Percentiles rank a stretch among this genome's conserved stretches.
phyloP scores from a whole-genome alignment of 2,888 invertebrate species.

The Ryuthela nishihirai region DNA sequence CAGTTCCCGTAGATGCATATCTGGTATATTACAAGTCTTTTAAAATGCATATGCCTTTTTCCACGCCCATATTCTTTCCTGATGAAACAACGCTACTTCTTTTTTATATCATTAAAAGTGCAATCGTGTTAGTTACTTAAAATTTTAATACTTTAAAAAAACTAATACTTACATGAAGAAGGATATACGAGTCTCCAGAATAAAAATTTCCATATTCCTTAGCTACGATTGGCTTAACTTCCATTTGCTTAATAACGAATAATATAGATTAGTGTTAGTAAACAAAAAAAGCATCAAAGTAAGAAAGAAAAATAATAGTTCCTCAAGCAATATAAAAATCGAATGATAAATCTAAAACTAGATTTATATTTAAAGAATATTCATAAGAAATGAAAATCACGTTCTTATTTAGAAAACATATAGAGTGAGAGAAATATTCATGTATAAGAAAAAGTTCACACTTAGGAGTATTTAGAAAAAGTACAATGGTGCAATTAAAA shows the following conservation, averaged over 20 bases:
- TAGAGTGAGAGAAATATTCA: no score
- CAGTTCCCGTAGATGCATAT: no score
- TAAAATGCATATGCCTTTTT: no score
- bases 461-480: no score
- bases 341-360: background rate
- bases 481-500: no score
- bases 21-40: no score
- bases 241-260: conserved; percentile 31
- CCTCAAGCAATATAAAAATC: background rate
- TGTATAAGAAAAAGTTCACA: no score
- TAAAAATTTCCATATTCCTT: conserved; percentile 35
- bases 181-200: conserved; percentile 30
- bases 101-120: no score
- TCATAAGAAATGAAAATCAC: no score
- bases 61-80: no score
- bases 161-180: conserved; percentile 20
- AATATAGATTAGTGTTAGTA: background rate
- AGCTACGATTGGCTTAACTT: conserved; percentile 26
- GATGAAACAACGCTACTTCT: no score
- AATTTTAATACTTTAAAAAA: conserved; percentile 6
- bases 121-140: background rate
- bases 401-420: no score
- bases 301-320: background rate
- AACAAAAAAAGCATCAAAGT: background rate
- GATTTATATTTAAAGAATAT: background rate